A percentile compares a stretch with the other conserved stretches of the same genome.
Evolutionary conservation across 2,113 vertebrate species (phyloP).

Genomic region (Rissa tridactyla): DNA sequence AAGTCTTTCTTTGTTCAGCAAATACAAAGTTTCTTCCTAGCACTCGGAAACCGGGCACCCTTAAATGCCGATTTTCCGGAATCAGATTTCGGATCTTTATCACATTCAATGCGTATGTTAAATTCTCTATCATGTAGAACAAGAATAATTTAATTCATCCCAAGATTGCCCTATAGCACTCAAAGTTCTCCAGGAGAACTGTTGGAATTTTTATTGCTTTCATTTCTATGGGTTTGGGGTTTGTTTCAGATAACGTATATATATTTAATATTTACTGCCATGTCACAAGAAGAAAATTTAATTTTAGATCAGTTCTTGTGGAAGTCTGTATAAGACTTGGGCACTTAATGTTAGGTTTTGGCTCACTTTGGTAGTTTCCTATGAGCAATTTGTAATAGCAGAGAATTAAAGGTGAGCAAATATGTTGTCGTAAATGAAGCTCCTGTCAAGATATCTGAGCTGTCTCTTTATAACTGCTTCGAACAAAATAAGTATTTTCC

Average conservation of each 20-base stretch:
- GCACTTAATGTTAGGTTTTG: background rate
- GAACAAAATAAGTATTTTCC: background rate
- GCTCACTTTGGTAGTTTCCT: background rate
- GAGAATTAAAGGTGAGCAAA: background rate
- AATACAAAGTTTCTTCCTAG: background rate
- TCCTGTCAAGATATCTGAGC: background rate
- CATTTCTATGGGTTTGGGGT: background rate
- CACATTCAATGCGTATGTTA: background rate
- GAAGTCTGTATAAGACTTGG: background rate
- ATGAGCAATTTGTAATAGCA: background rate
- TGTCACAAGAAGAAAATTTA: background rate
- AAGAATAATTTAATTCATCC: background rate
- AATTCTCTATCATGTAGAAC: background rate
- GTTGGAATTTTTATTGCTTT: background rate
- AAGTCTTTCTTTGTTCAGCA: background rate
- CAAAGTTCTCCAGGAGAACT: background rate
- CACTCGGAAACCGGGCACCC: background rate
- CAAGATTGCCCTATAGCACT: background rate
- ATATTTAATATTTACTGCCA: background rate
- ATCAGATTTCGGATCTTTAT: background rate
- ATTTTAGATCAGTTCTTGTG: background rate
- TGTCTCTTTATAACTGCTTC: background rate
- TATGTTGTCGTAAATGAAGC: background rate
- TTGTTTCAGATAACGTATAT: background rate
- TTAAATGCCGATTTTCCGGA: background rate